A percentile compares a stretch with the other conserved stretches of the same genome.
Evolutionary conservation across 2,888 invertebrate genomes (phyloP).

Genomic region (Ischnus inquisitorius): DNA sequence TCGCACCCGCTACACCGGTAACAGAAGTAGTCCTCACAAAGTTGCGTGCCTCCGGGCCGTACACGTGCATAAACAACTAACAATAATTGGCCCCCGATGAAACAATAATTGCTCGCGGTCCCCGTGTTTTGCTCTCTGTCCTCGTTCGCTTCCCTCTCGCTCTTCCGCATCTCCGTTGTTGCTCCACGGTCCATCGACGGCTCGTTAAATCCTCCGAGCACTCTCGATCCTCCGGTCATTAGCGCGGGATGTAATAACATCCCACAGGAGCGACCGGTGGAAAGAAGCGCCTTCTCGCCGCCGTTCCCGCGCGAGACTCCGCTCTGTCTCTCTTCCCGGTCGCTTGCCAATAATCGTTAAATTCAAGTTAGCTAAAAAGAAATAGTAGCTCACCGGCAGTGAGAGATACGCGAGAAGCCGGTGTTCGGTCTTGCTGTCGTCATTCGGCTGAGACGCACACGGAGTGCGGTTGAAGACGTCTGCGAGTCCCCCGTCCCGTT

Average conservation of each 20-base stretch:
- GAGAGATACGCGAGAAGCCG: background rate
- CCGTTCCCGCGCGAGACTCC: background rate
- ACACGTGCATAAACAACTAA: slow-evolving; percentile 69
- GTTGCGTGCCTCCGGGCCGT: slow-evolving; percentile 59
- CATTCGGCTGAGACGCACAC: too few species aligned
- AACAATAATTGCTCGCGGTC: slow-evolving; percentile 69
- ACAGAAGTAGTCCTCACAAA: slow-evolving; percentile 42
- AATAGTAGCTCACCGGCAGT: slow-evolving; percentile 29
- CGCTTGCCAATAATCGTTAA: slow-evolving; percentile 59
- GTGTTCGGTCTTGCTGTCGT: background rate
- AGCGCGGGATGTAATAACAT: slow-evolving; percentile 69
- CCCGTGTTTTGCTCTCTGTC: slow-evolving; percentile 36
- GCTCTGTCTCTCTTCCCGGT: background rate
- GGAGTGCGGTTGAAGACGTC: too few species aligned
- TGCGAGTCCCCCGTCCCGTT: too few species aligned
- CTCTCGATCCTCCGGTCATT: slow-evolving; percentile 68
- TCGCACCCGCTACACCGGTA: slow-evolving; percentile 1
- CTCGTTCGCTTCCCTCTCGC: slow-evolving; percentile 25
- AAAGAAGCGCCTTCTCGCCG: slow-evolving; percentile 35
- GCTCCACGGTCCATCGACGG: slow-evolving; percentile 66
- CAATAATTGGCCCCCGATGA: slow-evolving; percentile 70
- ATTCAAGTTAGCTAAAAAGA: slow-evolving; percentile 13
- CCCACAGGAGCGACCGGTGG: slow-evolving; percentile 47
- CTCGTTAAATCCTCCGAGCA: slow-evolving; percentile 68
- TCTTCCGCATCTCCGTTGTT: slow-evolving; percentile 18